These are phyloP conservation scores for Diaprepes abbreviatus DNA, from an alignment of 2,888 invertebrate species.

Conservation along the genomic window DNA sequence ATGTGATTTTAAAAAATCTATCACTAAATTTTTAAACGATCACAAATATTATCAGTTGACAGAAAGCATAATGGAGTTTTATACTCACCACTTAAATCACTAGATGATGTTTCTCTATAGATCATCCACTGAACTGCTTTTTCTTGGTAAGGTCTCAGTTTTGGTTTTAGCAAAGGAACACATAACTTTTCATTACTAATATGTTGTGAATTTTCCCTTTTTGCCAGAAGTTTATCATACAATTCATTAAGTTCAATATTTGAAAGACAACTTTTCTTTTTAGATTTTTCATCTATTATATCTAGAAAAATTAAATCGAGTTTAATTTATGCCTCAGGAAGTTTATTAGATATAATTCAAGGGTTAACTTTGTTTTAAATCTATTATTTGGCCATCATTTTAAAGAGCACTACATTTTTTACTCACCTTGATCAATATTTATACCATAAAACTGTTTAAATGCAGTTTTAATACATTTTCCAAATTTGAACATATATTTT, in stretches of 20 bases:
- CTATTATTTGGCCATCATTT: too few species aligned
- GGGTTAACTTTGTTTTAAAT: too few species aligned
- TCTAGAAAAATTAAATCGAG: neutral
- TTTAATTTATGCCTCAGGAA: too few species aligned
- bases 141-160: constrained; percentile 75
- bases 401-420: too few species aligned
- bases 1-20: too few species aligned
- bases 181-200: constrained; percentile 56
- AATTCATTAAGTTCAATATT: constrained; percentile 31
- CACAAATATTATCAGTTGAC: too few species aligned
- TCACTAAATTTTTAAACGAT: too few species aligned
- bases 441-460: constrained; percentile 57
- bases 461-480: constrained; percentile 54
- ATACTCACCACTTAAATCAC: constrained; percentile 49
- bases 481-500: constrained; percentile 56
- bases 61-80: too few species aligned
- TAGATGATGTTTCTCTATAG: constrained; percentile 68
- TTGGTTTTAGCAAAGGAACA: constrained; percentile 69
- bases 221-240: constrained; percentile 34
- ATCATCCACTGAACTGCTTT: constrained; percentile 80
- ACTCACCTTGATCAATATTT: constrained; percentile 44
- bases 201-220: neutral
- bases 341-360: too few species aligned
- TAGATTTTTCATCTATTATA: neutral
- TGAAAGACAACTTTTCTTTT: constrained; percentile 22